Evolutionary conservation across 2,113 vertebrate genomes (phyloP), one percentile per base, ranked within the genome.

Genomic region (Myotis davidii): DNA sequence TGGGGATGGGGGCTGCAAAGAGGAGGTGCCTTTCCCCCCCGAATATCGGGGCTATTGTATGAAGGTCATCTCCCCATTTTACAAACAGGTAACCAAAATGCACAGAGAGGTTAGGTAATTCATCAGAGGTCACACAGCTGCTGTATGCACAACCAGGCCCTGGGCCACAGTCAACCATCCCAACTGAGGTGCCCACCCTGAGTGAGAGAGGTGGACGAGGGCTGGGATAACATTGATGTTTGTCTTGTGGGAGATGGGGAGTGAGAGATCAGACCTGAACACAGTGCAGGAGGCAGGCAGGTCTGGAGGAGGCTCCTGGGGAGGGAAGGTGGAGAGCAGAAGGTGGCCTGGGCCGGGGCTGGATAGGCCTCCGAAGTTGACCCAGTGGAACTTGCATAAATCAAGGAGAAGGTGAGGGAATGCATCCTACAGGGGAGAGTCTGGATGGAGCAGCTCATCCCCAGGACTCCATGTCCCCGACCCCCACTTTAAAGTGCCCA

Each of bases 381-480:
- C 16, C 37, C 48, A 2, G 0, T 0, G 3, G 70, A n/a, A 9
- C n/a, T 3, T 25, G 29, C 23, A 3, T 9, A 6, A 2, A 3
- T 2, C 3, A 3, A 34, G 69, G 25, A 21, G 45, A 21, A 4
- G 21, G 23, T 0, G 16, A 34, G 25, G 21, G 27, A 16, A 20
- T 3, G 39, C 2, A 29, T 1, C 4, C 1, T 2, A 12, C 10
- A 52, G 1, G 3, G 61, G 45, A 48, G 81, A 21, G 7, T 23
- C 45, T 9, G 2, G 5, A 0, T 0, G 1, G 37, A 29, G 2
- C 2, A 1, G 0, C 14, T 20, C 45, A 2, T 6, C 65, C 23
- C 0, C 3, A 0, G 78, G 50, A 7, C 12, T 23, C 5, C 17
- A 1, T 2, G 34, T n/a, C 73, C 21, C 29, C 0, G 29, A 8